These are phyloP conservation scores for Paraplagusia blochii DNA, from an alignment of 2,113 vertebrate species.

Conservation along the genomic window DNA sequence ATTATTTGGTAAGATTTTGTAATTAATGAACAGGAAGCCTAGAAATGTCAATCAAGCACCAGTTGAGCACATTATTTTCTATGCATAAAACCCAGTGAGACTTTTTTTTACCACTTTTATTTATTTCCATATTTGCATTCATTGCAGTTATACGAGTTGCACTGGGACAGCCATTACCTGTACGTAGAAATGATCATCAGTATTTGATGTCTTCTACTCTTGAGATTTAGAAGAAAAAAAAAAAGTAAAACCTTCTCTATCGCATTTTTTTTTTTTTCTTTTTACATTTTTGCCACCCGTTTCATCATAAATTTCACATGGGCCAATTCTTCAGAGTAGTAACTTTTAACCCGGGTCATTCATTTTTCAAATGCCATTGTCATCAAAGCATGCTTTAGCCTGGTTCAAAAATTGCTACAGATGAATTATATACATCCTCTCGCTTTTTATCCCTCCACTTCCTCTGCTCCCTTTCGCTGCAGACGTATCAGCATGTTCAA, in stretches of 20 bases:
- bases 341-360: slow-evolving; percentile 61
- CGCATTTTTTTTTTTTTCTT: no score
- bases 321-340: slow-evolving; percentile 53
- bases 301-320: slow-evolving; percentile 65
- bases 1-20: no score
- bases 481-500: slow-evolving; percentile 44
- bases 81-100: no score
- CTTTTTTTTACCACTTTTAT: no score
- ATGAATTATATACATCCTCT: slow-evolving; percentile 60
- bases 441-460: slow-evolving; percentile 12
- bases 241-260: no score
- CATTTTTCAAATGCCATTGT: slow-evolving; percentile 65
- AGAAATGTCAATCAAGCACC: no score
- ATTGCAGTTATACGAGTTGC: slow-evolving; percentile 25
- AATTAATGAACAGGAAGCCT: no score
- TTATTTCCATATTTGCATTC: no score
- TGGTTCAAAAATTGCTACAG: slow-evolving; percentile 46
- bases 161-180: slow-evolving; percentile 38
- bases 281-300: slow-evolving; percentile 53
- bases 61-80: no score
- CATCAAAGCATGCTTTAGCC: slow-evolving; percentile 53
- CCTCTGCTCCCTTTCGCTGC: slow-evolving; percentile 9
- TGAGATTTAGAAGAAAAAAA: no score
- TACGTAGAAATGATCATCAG: slow-evolving; percentile 52
- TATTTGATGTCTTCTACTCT: neutral